Percentiles rank a stretch among this genome's conserved stretches.
Evolutionary conservation across 2,888 invertebrate genomes (phyloP).

Genomic region (Hypsopygia costalis): DNA sequence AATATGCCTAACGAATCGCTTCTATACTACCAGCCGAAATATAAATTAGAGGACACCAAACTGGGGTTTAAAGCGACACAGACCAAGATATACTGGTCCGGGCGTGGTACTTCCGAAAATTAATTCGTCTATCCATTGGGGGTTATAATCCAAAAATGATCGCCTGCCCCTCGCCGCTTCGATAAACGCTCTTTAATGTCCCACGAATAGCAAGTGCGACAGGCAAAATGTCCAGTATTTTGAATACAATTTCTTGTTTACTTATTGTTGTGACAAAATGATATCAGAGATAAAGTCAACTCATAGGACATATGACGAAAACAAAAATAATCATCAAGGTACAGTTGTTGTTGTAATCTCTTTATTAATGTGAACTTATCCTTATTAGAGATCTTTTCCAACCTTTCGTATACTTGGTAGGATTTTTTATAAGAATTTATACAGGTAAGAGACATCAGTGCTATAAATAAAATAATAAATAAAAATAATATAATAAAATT

Average conservation of each 20-base stretch:
- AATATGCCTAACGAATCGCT: neutral
- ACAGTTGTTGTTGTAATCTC: too few species aligned
- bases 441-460: too few species aligned
- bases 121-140: slow-evolving; percentile 70
- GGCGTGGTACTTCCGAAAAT: slow-evolving; percentile 54
- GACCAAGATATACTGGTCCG: slow-evolving; percentile 44
- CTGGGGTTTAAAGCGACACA: slow-evolving; percentile 27
- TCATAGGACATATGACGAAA: too few species aligned
- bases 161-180: slow-evolving; percentile 50
- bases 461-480: too few species aligned
- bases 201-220: neutral
- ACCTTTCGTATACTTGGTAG: too few species aligned
- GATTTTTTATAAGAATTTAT: too few species aligned
- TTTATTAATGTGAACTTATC: too few species aligned
- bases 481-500: too few species aligned
- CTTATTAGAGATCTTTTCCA: too few species aligned
- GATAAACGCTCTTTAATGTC: slow-evolving; percentile 46
- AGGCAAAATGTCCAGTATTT: slow-evolving; percentile 1
- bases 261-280: neutral
- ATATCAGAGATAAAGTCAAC: too few species aligned
- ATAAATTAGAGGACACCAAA: slow-evolving; percentile 3
- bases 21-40: neutral
- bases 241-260: slow-evolving; percentile 3
- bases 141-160: slow-evolving; percentile 78
- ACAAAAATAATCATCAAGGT: too few species aligned